phyloP scores from a whole-genome alignment of 2,113 vertebrate genomes.

The Alouatta palliata region DNA sequence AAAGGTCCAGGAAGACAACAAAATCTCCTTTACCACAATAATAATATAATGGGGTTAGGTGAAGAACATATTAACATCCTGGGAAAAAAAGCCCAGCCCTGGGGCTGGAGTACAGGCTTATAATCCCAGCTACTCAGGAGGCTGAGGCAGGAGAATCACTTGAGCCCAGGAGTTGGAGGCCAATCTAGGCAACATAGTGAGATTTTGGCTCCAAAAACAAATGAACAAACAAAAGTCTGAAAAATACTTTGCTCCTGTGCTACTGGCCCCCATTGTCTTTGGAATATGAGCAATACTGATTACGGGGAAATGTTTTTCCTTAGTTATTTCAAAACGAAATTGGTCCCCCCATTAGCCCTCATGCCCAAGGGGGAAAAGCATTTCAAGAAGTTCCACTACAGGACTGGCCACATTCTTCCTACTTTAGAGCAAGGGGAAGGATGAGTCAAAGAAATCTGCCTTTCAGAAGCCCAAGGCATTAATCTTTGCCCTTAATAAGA shows the following conservation, averaged over 20 bases:
- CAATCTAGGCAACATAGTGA: not conserved
- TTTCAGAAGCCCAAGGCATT: not conserved
- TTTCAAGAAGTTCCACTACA: not conserved
- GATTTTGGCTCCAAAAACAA: not conserved
- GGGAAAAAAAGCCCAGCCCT: not conserved
- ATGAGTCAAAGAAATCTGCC: not conserved
- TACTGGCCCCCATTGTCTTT: not conserved
- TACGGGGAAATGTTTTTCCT: not conserved
- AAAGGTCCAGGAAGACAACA: not conserved
- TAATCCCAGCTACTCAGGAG: not conserved
- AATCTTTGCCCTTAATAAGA: not conserved
- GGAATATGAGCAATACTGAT: not conserved
- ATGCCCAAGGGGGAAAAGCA: not conserved
- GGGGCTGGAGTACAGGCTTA: not conserved
- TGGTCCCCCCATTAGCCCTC: not conserved
- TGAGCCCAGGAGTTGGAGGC: not conserved
- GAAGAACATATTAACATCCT: not conserved
- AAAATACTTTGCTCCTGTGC: not conserved
- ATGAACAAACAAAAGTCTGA: not conserved
- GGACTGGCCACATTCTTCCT: not conserved
- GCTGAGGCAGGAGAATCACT: not conserved
- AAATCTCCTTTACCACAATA: not conserved
- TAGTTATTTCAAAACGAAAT: not conserved
- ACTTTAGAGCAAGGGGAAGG: not conserved
- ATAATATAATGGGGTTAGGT: not conserved